Base-by-base conservation (phyloP, 2,888 invertebrate genomes). In the Amblyteles armatorius region DNA sequence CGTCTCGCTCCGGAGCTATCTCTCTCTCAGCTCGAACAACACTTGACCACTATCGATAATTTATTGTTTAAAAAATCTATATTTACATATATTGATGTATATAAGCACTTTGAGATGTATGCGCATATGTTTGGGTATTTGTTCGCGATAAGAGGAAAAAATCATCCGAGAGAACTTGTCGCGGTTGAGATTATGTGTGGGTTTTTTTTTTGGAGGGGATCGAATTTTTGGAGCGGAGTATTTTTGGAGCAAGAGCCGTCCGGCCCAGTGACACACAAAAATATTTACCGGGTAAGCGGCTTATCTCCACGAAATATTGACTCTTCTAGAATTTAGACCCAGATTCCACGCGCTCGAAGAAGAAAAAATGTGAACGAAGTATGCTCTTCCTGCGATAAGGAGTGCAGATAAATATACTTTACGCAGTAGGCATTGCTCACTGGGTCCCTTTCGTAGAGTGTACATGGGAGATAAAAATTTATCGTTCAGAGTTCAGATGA, bases 231-330 rank as follows among this genome's bases (percentile, higher is more conserved):
- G 26, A 5, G 9, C 36, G 19, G 60, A 26, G 48, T 26, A 33
- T 74, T 83, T 83, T 74, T 13, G 69, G 26, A 5, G 44, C 60
- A 78, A 73, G 73, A 57, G 63, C 67, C 82, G 68, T 79, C 82
- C 82, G 73, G 79, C 55, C 33, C n/a, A 63, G 29, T 29, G 6
- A 44, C 29, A 48, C 74, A 65, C 50, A 22, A 63, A 50, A 63
- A 33, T 44, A 68, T 48, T 26, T 71, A 65, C 67, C 11, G 29
- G n/a, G 16, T 48, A n/a, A 22, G 36, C 36, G 74, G 69, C 63
- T 79, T 74, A 74, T 79, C 83, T 57, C 79, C 22, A 74, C 73
- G 68, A 65, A 74, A 74, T 83, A 36, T 79, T 83, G 40, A 79
- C 69, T 83, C 69, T 60, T 73, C 68, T 19, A 19, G n/a, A 16